Evolutionary conservation across 2,797 vertebrate genomes (phyloP).

Genomic region (Bryconaethiops microstoma): DNA sequence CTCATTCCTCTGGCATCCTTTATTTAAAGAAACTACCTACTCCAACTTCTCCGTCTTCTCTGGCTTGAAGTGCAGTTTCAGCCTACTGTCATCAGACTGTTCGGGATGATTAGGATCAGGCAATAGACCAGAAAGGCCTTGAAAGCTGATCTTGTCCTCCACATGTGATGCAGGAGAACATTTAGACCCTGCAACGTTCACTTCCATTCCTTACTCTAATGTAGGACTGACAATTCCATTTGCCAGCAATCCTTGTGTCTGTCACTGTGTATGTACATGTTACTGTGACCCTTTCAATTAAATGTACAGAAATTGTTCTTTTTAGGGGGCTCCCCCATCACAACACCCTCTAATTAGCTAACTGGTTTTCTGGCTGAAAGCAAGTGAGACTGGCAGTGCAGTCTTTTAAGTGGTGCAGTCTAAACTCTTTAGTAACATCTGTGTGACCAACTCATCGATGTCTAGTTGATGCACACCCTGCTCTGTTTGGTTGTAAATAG

Average conservation of each 20-base stretch:
- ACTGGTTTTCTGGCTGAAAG: background rate
- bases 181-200: background rate
- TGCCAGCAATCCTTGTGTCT: background rate
- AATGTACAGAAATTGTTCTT: background rate
- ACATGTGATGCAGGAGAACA: conserved; percentile 3
- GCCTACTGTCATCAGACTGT: background rate
- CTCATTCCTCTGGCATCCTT: conserved; percentile 16
- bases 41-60: background rate
- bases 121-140: no score
- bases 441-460: no score
- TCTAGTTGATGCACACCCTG: no score
- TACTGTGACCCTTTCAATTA: background rate
- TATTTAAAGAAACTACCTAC: no score
- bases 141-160: background rate
- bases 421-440: no score
- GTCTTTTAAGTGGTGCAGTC: no score
- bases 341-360: conserved; percentile 13
- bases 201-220: conserved; percentile 8
- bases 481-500: no score
- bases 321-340: background rate
- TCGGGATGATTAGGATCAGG: conserved; percentile 7
- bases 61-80: background rate
- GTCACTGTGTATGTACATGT: background rate
- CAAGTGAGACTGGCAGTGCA: no score
- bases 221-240: background rate